Evolutionary conservation across 2,888 invertebrate species (phyloP).

Genomic region (Hydrotaea diabolus): DNA sequence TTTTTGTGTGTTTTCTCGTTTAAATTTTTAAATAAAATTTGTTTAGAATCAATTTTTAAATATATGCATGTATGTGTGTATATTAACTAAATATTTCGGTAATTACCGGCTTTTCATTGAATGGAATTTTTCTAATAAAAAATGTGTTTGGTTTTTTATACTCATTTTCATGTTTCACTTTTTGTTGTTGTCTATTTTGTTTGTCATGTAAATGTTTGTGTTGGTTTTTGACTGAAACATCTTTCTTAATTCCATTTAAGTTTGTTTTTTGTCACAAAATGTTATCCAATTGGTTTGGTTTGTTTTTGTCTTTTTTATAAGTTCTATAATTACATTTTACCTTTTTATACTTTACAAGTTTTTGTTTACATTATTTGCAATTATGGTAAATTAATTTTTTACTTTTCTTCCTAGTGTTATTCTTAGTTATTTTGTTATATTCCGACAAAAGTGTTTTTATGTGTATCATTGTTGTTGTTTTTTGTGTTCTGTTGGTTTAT

Average conservation of each 20-base stretch:
- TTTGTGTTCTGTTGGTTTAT: constrained; percentile 31
- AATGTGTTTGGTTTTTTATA: neutral
- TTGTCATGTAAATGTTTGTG: constrained; percentile 13
- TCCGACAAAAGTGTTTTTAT: constrained; percentile 28
- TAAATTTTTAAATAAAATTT: constrained; percentile 11
- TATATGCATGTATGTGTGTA: neutral
- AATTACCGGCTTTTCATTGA: constrained; percentile 1
- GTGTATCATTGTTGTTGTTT: constrained; percentile 36
- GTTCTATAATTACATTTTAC: neutral
- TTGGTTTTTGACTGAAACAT: constrained; percentile 15
- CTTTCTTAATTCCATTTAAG: neutral
- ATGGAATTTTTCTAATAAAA: constrained; percentile 18
- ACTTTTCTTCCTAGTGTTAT: neutral
- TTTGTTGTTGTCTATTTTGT: too few relatives aligned
- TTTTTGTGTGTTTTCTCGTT: neutral
- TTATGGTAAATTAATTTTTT: neutral
- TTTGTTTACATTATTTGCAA: constrained; percentile 50
- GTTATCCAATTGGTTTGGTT: neutral
- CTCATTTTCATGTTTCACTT: neutral
- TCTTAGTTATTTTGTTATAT: constrained; percentile 8
- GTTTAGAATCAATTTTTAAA: constrained; percentile 9
- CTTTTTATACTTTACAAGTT: constrained; percentile 71
- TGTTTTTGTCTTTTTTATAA: neutral
- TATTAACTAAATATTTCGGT: neutral
- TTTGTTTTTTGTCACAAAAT: constrained; percentile 19